A percentile compares a stretch with the other conserved stretches of the same genome.
Conservation (phyloP, 2,797 vertebrate genomes). For the Neosilurus hyrtlii region DNA sequence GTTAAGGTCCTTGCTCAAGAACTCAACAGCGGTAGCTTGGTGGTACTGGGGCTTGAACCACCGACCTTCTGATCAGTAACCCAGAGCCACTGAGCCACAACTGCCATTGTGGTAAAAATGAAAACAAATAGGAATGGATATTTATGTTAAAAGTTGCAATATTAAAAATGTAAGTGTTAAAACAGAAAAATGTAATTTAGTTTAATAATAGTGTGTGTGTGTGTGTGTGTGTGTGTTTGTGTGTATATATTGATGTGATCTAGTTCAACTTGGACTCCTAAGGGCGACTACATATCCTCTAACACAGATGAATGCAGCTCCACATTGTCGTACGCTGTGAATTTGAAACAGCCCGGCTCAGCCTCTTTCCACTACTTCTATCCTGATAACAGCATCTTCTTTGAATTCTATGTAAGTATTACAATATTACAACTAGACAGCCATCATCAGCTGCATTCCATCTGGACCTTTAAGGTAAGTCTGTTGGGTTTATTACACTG, state of each 20-base stretch:
- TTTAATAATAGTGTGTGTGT: neutral
- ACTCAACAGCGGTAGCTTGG: too few relatives aligned
- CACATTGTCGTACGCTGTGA: conserved; percentile 87
- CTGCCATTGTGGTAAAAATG: neutral
- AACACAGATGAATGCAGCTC: conserved; percentile 93
- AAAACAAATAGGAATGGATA: neutral
- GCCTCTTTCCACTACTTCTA: conserved; percentile 91
- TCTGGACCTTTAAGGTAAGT: neutral
- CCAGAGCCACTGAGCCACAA: too few relatives aligned
- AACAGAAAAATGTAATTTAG: too few relatives aligned
- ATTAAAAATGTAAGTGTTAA: neutral
- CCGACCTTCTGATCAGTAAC: too few relatives aligned
- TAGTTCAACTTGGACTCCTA: conserved; percentile 89
- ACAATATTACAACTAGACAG: neutral
- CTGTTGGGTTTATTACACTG: neutral
- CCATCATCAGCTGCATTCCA: neutral
- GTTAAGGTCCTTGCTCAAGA: too few relatives aligned
- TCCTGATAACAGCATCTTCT: conserved; percentile 86
- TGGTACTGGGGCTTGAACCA: too few relatives aligned
- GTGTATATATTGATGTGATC: neutral
- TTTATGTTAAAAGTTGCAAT: too few relatives aligned
- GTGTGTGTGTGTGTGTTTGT: conserved; percentile 3
- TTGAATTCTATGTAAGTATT: conserved; percentile 92
- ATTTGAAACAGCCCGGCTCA: conserved; percentile 85
- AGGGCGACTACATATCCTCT: conserved; percentile 85